Evolutionary conservation across 2,888 invertebrate genomes (phyloP).

Genomic region (Orchesella flavescens): DNA sequence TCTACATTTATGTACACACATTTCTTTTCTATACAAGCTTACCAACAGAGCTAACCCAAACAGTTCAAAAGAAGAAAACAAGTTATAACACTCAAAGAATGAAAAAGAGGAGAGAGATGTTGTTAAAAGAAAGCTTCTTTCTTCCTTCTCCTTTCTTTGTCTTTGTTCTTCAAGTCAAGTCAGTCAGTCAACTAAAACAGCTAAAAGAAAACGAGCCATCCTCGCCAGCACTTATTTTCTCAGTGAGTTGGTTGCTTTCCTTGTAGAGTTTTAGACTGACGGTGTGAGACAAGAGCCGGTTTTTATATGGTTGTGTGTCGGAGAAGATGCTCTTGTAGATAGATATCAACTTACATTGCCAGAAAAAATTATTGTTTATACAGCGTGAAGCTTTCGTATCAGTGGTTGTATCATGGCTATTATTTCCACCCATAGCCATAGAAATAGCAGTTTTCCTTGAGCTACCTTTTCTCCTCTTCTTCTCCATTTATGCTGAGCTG

Average conservation of each 20-base stretch:
- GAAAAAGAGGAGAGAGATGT: constrained; percentile 13
- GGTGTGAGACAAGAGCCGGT: background rate
- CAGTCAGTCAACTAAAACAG: constrained; percentile 15
- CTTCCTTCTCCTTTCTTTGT: constrained; percentile 28
- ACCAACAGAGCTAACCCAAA: background rate
- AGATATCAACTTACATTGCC: background rate
- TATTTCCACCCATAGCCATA: background rate
- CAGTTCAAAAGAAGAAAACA: constrained; percentile 2
- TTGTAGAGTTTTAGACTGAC: no score
- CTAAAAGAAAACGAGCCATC: constrained; percentile 37
- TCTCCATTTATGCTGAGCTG: background rate
- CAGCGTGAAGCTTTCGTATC: constrained; percentile 24
- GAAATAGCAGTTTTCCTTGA: background rate
- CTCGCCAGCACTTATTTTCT: constrained; percentile 28
- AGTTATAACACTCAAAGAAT: constrained; percentile 2
- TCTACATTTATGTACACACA: background rate
- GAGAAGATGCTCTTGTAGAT: background rate
- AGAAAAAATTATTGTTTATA: constrained; percentile 34
- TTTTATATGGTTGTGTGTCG: background rate
- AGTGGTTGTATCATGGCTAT: constrained; percentile 13
- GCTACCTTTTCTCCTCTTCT: constrained; percentile 14
- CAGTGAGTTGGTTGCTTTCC: background rate
- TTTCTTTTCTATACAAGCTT: background rate
- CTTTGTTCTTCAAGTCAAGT: constrained; percentile 12
- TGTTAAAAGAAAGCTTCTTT: constrained; percentile 43